A percentile compares a stretch with the other conserved stretches of the same genome.
Conservation (phyloP, 53 echinoderm and acorn worm genomes). For the Holothuria leucospilota region DNA sequence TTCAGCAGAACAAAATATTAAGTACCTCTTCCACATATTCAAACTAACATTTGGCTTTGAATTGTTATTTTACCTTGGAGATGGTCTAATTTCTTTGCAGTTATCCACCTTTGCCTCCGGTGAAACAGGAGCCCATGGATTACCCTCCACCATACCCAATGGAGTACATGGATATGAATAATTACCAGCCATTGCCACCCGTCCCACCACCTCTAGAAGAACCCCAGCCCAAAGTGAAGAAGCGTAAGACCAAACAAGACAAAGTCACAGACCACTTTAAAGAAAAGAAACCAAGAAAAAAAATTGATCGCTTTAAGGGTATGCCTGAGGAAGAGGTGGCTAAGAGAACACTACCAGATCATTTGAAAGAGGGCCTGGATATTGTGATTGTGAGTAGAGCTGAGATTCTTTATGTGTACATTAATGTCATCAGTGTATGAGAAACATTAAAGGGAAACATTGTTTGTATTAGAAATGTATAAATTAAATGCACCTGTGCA, state of each 20-base stretch:
- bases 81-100: neutral
- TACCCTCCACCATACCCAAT: conserved; percentile 56
- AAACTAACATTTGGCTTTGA: too few species aligned
- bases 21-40: too few species aligned
- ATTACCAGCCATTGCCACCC: conserved; percentile 31
- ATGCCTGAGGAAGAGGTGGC: conserved; percentile 98
- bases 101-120: conserved; percentile 39
- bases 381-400: conserved; percentile 93
- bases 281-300: conserved; percentile 95
- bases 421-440: neutral
- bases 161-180: conserved; percentile 52
- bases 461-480: too few species aligned
- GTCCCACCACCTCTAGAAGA: conserved; percentile 37
- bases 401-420: neutral
- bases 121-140: conserved; percentile 49
- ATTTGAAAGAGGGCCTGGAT: conserved; percentile 85
- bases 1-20: too few species aligned
- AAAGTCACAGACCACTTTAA: conserved; percentile 86
- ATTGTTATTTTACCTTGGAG: too few species aligned
- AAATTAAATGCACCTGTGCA: too few species aligned
- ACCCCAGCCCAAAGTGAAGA: conserved; percentile 45
- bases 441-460: too few species aligned
- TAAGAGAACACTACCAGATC: conserved; percentile 91
- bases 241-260: conserved; percentile 89
- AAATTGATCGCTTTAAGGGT: conserved; percentile 95